Percentiles rank a stretch among this genome's conserved stretches.
Evolutionary conservation across 2,888 invertebrate species (phyloP).

Genomic region (Lepetodrilus schrolli): DNA sequence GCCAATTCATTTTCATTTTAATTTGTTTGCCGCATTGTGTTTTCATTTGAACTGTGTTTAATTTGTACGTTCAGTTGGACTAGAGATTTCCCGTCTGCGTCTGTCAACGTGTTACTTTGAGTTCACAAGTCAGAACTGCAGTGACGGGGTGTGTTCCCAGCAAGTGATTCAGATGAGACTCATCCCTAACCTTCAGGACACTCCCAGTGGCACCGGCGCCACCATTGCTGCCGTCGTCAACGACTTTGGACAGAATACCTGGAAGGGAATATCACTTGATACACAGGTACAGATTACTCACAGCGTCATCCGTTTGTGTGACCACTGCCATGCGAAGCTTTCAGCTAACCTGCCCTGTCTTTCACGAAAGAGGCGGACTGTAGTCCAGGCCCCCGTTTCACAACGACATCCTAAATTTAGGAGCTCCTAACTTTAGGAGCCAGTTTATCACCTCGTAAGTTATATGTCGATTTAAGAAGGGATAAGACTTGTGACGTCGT

Average conservation of each 20-base stretch:
- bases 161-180: constrained; percentile 38
- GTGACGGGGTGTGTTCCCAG: constrained; percentile 38
- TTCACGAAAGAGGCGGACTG: too few species aligned
- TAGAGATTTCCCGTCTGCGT: constrained; percentile 29
- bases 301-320: too few species aligned
- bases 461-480: too few species aligned
- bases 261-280: constrained; percentile 34
- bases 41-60: not conserved
- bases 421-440: too few species aligned
- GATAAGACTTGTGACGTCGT: too few species aligned
- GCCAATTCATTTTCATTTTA: not conserved
- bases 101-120: constrained; percentile 40
- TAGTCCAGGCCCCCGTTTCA: too few species aligned
- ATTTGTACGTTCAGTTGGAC: constrained; percentile 33
- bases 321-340: too few species aligned
- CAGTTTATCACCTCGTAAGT: too few species aligned
- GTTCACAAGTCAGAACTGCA: constrained; percentile 36
- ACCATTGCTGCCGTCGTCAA: constrained; percentile 37
- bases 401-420: too few species aligned
- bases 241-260: constrained; percentile 36
- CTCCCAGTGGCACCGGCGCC: constrained; percentile 2
- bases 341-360: too few species aligned
- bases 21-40: not conserved
- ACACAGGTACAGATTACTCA: constrained; percentile 33
- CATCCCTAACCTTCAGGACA: constrained; percentile 39